Conservation (phyloP, 2,888 invertebrate species). For the Miltochrista miniata region DNA sequence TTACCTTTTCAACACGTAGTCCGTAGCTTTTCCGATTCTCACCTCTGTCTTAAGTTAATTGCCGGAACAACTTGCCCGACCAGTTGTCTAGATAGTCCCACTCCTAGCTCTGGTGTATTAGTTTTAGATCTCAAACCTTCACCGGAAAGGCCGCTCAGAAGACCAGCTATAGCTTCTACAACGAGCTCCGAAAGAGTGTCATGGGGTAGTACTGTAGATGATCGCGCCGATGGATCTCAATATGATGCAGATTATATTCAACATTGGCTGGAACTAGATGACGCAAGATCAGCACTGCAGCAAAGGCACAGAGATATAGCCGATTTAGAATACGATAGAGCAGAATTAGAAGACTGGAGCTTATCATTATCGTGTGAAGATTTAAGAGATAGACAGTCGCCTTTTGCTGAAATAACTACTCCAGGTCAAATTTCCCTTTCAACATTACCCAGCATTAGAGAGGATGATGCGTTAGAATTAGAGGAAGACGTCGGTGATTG, state of each 20-base stretch:
- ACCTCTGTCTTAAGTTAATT: constrained; percentile 87
- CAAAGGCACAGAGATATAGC: constrained; percentile 87
- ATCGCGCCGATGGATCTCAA: constrained; percentile 82
- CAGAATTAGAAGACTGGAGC: constrained; percentile 92
- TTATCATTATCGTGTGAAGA: constrained; percentile 89
- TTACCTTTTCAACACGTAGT: constrained; percentile 89
- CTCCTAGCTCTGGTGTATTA: constrained; percentile 85
- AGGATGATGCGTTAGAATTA: constrained; percentile 88
- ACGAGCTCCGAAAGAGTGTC: constrained; percentile 79
- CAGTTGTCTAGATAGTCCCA: constrained; percentile 82
- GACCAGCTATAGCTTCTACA: constrained; percentile 82
- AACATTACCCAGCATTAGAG: constrained; percentile 88
- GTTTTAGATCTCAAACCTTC: constrained; percentile 83
- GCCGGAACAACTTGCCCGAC: constrained; percentile 83
- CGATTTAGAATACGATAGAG: constrained; percentile 89
- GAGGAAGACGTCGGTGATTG: constrained; percentile 90
- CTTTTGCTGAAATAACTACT: constrained; percentile 80
- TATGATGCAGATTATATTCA: constrained; percentile 90
- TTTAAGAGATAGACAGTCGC: constrained; percentile 82
- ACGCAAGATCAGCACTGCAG: constrained; percentile 86
- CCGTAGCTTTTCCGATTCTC: constrained; percentile 89
- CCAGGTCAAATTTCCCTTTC: constrained; percentile 86
- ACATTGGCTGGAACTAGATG: constrained; percentile 89
- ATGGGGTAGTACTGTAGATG: constrained; percentile 85
- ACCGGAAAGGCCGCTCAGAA: constrained; percentile 83